Conservation (phyloP, 2,113 vertebrate species). For the Psophia crepitans region DNA sequence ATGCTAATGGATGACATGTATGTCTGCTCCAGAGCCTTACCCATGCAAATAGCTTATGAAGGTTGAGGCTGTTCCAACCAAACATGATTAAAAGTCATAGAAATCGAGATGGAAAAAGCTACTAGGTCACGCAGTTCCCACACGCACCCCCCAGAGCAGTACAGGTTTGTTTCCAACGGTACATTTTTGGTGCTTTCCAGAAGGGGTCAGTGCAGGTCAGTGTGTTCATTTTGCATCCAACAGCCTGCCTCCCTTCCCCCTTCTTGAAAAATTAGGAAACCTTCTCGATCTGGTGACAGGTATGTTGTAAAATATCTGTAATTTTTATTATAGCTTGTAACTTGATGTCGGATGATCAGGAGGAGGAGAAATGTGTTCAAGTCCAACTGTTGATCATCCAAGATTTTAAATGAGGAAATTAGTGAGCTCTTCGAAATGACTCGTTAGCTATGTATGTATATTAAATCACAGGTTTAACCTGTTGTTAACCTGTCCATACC, state of each 20-base stretch:
- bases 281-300: not conserved
- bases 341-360: not conserved
- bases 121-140: constrained; percentile 53
- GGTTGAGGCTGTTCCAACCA: constrained; percentile 16
- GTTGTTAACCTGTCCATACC: not conserved
- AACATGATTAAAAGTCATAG: constrained; percentile 40
- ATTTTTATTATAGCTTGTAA: not conserved
- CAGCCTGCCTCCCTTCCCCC: not conserved
- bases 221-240: not conserved
- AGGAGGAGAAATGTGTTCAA: not conserved
- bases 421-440: not conserved
- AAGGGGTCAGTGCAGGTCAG: constrained; percentile 68
- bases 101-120: constrained; percentile 49
- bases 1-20: not conserved
- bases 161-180: constrained; percentile 51
- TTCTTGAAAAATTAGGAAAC: not conserved
- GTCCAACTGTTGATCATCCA: not conserved
- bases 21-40: constrained; percentile 9
- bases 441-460: not conserved
- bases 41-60: constrained; percentile 24
- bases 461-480: not conserved
- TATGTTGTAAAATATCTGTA: not conserved
- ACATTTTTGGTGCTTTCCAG: constrained; percentile 65
- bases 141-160: not conserved
- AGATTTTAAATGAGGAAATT: not conserved